phyloP scores from a whole-genome alignment of 1,140 invertebrate species.

The Zaprionus tsacasi region DNA sequence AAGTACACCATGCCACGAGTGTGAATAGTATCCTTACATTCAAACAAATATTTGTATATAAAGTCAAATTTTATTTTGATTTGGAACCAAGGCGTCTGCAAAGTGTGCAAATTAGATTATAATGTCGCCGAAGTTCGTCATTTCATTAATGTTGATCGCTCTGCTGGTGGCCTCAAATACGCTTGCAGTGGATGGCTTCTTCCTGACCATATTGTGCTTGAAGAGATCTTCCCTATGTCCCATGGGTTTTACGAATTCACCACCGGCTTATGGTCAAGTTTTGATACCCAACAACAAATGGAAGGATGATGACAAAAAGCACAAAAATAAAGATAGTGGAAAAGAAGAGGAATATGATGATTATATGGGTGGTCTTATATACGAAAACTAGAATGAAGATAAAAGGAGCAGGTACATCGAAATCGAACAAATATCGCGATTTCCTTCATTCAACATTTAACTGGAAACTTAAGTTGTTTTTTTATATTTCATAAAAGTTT shows the following conservation, averaged over 20 bases:
- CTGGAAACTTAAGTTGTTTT: background rate
- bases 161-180: background rate
- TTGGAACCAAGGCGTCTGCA: background rate
- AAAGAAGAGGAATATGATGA: background rate
- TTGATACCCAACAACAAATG: background rate
- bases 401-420: too few species aligned
- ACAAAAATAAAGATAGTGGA: background rate
- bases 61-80: background rate
- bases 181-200: background rate
- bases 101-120: background rate
- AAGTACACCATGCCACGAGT: background rate
- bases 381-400: background rate
- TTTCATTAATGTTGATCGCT: background rate
- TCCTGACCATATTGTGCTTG: background rate
- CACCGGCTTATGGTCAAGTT: background rate
- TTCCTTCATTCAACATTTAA: background rate
- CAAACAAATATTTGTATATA: background rate
- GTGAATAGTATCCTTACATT: background rate
- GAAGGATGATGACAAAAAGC: background rate
- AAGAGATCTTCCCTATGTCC: background rate
- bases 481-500: background rate
- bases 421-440: background rate
- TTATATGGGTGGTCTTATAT: background rate
- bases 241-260: background rate
- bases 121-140: background rate